These are phyloP conservation scores for Echinops telfairi DNA, from an alignment of 2,113 vertebrate genomes.

Conservation along the genomic window DNA sequence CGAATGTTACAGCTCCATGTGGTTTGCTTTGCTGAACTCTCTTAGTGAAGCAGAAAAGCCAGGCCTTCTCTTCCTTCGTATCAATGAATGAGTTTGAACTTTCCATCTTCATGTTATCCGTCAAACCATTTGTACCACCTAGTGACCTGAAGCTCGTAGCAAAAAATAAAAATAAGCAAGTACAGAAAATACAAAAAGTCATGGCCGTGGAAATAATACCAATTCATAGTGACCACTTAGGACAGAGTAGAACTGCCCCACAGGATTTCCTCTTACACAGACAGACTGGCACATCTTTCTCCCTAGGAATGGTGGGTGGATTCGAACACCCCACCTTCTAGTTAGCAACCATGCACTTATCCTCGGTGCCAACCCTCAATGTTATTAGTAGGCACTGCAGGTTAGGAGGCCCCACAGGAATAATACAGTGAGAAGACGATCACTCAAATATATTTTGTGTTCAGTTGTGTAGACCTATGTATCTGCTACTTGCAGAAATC, in stretches of 20 bases:
- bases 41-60: background rate
- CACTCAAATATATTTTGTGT: background rate
- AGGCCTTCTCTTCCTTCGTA: background rate
- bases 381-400: background rate
- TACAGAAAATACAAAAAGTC: background rate
- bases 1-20: background rate
- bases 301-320: background rate
- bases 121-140: background rate
- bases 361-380: background rate
- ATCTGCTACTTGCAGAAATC: background rate
- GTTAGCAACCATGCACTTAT: too few species aligned
- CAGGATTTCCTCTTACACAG: background rate
- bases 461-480: background rate
- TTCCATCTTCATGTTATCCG: background rate
- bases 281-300: background rate
- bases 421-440: background rate
- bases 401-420: background rate
- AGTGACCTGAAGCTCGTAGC: background rate
- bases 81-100: background rate
- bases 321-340: background rate
- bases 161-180: background rate
- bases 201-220: background rate
- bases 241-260: background rate
- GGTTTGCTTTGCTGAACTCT: background rate
- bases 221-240: background rate